These are phyloP conservation scores for Neoascia interrupta DNA, from an alignment of 2,888 invertebrate species.

Conservation along the genomic window DNA sequence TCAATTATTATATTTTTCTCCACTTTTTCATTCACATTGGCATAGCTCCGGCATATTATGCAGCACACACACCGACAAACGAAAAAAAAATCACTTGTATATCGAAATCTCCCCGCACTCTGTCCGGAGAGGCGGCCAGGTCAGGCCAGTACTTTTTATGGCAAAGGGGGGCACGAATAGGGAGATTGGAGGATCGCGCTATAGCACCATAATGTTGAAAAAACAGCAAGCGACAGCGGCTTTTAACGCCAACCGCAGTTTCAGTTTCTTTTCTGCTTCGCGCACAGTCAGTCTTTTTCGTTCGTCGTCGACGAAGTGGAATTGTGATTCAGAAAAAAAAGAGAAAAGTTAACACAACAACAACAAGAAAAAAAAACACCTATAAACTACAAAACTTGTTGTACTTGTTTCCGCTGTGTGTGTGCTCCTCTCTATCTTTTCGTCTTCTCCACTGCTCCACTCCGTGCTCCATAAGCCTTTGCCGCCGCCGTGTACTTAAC, in stretches of 20 bases:
- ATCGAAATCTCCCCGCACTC: slow-evolving; percentile 20
- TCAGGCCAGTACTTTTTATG: too few relatives aligned
- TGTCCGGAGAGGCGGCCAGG: too few relatives aligned
- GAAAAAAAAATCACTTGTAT: slow-evolving; percentile 26
- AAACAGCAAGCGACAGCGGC: slow-evolving; percentile 62
- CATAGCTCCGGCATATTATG: neutral
- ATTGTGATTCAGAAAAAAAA: slow-evolving; percentile 38
- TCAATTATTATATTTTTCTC: slow-evolving; percentile 23
- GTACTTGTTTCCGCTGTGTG: slow-evolving; percentile 67
- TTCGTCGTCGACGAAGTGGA: slow-evolving; percentile 49
- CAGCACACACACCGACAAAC: slow-evolving; percentile 9
- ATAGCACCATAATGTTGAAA: slow-evolving; percentile 29
- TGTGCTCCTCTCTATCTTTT: slow-evolving; percentile 52
- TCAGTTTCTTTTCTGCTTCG: slow-evolving; percentile 68
- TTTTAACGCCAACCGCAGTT: slow-evolving; percentile 59
- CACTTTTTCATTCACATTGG: slow-evolving; percentile 32
- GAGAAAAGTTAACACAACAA: slow-evolving; percentile 12
- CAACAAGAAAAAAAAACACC: slow-evolving; percentile 27
- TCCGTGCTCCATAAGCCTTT: slow-evolving; percentile 56
- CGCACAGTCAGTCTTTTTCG: slow-evolving; percentile 58
- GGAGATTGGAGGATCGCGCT: slow-evolving; percentile 39
- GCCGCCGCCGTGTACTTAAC: slow-evolving; percentile 61
- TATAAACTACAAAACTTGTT: slow-evolving; percentile 65
- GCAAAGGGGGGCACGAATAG: slow-evolving; percentile 5
- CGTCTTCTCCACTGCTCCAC: slow-evolving; percentile 43